Evolutionary conservation across 2,888 invertebrate genomes (phyloP), one percentile per base, ranked within the genome.

Genomic region (Conops quadrifasciatus): DNA sequence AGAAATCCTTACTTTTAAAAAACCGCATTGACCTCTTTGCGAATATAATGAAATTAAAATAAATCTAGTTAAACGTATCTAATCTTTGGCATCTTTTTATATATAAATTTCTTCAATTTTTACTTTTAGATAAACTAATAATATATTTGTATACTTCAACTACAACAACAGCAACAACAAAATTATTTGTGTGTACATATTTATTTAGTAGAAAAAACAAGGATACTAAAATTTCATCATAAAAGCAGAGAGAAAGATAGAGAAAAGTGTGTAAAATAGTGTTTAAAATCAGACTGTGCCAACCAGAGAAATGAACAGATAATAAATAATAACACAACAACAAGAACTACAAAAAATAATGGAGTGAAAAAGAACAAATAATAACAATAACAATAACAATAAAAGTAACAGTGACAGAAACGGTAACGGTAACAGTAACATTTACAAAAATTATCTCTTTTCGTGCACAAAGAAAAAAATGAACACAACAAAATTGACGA

Each of bases 351-450:
- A 7, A 4, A 36, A 9, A 36, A 9, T 9, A 7, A 36, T 36
- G 9, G 36, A 36, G 9, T 36, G 36, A 36, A 36, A 36, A 71
- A 67, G 60, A 58, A 59, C 21, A 11, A 47, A 49, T 15, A 59
- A 70, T 24, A 60, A 28, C 51, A 47, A 47, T 67, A 67, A 64
- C 43, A 72, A 58, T 19, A 68, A 28, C 30, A 70, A 70, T 58
- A 28, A 24, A 51, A 53, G 49, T 49, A 4, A n/a, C 7, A 49
- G 49, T 19, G 49, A 11, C n/a, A n/a, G 11, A 49, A 13, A 49
- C 49, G 19, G 3, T 15, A 19, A 49, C 49, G 3, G 2, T 19
- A 49, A 49, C 15, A 4, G 9, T 36, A 36, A 49, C 5, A 49
- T 49, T 19, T 5, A 49, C n/a, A 24, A n/a, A 24, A 56, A 56